Percentiles rank a stretch among this genome's conserved stretches.
Conservation (phyloP, 1,140 invertebrate species). For the Eufriesea mexicana region DNA sequence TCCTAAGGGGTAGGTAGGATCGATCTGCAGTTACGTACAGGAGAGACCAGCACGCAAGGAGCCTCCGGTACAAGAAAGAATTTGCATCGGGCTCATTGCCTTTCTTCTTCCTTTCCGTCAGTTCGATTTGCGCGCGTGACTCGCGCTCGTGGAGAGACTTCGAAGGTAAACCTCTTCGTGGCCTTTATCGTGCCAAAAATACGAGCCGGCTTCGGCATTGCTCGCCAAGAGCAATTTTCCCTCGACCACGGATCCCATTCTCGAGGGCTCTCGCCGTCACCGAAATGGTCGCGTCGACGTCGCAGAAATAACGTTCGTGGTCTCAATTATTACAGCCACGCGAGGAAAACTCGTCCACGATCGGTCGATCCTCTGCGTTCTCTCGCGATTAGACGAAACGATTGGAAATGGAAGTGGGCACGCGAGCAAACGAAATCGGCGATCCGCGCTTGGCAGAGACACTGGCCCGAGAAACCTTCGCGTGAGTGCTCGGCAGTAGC, state of each 20-base stretch:
- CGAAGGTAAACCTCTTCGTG: neutral
- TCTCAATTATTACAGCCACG: too few species aligned
- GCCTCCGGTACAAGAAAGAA: constrained; percentile 35
- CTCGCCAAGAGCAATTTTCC: neutral
- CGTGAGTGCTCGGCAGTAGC: constrained; percentile 13
- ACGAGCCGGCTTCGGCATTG: neutral
- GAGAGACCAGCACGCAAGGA: constrained; percentile 28
- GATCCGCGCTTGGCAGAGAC: constrained; percentile 3
- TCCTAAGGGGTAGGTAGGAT: constrained; percentile 46
- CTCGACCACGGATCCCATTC: neutral
- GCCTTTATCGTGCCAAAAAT: constrained; percentile 11
- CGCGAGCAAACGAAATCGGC: constrained; percentile 28
- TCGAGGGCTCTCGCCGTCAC: neutral
- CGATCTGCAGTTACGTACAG: constrained; percentile 41
- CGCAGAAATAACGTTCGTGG: neutral
- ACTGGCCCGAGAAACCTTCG: constrained; percentile 33
- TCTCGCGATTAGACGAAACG: neutral
- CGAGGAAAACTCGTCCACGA: neutral
- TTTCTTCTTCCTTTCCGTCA: constrained; percentile 4
- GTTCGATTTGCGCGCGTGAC: constrained; percentile 25
- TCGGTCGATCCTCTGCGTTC: constrained; percentile 8
- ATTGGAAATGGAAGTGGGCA: constrained; percentile 9
- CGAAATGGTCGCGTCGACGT: neutral
- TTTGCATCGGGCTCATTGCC: constrained; percentile 34
- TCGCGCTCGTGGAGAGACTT: neutral